Conservation (phyloP, 2,888 invertebrate species). For the Ctenicera cuprea region DNA sequence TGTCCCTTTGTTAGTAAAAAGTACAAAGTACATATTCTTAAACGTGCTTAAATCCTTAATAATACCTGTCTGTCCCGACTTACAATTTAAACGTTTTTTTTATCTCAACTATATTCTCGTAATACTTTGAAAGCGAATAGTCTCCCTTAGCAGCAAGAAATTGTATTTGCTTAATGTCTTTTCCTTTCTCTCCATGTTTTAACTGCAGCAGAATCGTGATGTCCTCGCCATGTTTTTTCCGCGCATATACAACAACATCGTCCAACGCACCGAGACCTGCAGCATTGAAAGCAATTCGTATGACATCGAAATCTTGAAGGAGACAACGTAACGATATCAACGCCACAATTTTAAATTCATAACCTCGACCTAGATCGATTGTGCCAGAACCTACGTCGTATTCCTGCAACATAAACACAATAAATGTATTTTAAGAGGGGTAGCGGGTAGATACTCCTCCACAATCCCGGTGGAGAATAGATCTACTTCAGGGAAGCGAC, state of each 20-base stretch:
- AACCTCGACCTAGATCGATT: conserved; percentile 17
- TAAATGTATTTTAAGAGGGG: too few species aligned
- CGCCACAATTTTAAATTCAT: conserved; percentile 22
- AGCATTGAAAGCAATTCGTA: conserved; percentile 28
- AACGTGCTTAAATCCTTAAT: not conserved
- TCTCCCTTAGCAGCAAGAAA: not conserved
- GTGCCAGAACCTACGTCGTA: not conserved
- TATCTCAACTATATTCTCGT: not conserved
- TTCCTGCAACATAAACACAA: not conserved
- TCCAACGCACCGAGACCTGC: conserved; percentile 28
- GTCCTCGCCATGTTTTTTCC: not conserved
- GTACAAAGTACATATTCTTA: not conserved
- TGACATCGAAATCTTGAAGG: not conserved
- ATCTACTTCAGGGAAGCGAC: too few species aligned
- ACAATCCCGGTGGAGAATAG: too few species aligned
- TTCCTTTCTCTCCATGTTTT: conserved; percentile 16
- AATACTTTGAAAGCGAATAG: conserved; percentile 18
- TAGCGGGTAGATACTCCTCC: too few species aligned
- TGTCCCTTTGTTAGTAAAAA: conserved; percentile 8
- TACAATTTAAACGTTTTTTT: not conserved
- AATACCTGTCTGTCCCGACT: not conserved
- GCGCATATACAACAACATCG: conserved; percentile 6
- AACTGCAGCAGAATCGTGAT: not conserved
- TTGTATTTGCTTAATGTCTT: not conserved
- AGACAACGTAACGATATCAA: conserved; percentile 27